Evolutionary conservation across 2,797 vertebrate species (phyloP).

Genomic region (Ispidina picta): DNA sequence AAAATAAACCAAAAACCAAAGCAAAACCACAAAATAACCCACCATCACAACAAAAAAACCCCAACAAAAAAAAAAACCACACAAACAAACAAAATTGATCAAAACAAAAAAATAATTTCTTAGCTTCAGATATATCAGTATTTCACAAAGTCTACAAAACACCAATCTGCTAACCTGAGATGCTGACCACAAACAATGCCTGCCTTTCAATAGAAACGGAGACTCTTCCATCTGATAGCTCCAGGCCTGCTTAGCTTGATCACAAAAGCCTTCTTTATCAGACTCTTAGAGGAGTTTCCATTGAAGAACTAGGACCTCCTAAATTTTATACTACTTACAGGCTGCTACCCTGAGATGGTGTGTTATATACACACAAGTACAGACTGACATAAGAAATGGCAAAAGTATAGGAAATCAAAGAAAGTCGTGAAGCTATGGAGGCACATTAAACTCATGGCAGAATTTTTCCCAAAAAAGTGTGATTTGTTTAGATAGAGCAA

Average conservation of each 20-base stretch:
- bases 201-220: neutral
- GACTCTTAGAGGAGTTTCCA: neutral
- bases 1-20: neutral
- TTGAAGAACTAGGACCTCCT: neutral
- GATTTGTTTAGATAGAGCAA: neutral
- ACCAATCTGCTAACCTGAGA: neutral
- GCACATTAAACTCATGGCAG: neutral
- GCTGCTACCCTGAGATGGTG: neutral
- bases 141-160: slow-evolving; percentile 23
- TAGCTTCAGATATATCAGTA: neutral
- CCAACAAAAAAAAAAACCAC: too few species aligned
- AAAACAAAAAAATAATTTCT: neutral
- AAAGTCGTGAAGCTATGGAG: neutral
- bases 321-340: neutral
- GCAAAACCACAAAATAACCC: neutral
- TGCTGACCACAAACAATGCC: neutral
- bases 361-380: neutral
- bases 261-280: neutral
- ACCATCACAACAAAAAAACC: too few species aligned
- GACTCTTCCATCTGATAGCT: neutral
- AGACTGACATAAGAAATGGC: neutral
- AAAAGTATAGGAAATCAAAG: neutral
- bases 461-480: neutral
- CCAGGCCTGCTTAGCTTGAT: neutral
- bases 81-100: too few species aligned